Percentiles rank a stretch among this genome's conserved stretches.
phyloP scores from a whole-genome alignment of 2,113 vertebrate genomes.

The Rallus limicola region DNA sequence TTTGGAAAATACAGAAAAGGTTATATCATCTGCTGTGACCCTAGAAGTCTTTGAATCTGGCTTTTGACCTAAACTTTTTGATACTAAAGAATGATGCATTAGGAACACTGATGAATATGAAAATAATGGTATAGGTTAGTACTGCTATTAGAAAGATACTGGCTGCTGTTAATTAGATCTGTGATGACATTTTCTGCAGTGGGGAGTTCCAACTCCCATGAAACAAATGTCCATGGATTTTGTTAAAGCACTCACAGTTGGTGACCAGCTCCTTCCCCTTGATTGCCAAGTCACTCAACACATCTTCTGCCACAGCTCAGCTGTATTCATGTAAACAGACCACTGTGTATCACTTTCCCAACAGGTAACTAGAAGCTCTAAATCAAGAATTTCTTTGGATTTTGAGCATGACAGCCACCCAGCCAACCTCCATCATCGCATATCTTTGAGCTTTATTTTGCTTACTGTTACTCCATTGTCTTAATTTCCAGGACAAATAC shows the following conservation, averaged over 20 bases:
- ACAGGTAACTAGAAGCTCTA: neutral
- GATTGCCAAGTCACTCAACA: neutral
- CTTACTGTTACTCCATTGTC: neutral
- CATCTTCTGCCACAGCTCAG: neutral
- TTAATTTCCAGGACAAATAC: neutral
- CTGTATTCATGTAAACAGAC: neutral
- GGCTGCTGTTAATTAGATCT: constrained; percentile 18
- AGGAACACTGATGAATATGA: constrained; percentile 18
- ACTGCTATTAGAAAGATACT: neutral
- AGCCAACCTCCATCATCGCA: rapidly evolving
- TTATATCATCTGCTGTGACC: neutral
- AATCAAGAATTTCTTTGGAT: neutral
- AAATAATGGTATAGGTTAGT: constrained; percentile 37
- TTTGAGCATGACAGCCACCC: neutral
- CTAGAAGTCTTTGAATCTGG: constrained; percentile 37
- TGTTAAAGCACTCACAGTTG: neutral
- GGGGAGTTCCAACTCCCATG: neutral
- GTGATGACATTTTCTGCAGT: neutral
- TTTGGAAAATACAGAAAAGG: constrained; percentile 34
- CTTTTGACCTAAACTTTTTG: constrained; percentile 43
- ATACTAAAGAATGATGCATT: neutral
- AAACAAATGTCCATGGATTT: neutral
- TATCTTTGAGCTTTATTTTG: neutral
- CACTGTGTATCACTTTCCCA: neutral
- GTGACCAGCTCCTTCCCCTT: neutral